A percentile compares a stretch with the other conserved stretches of the same genome.
These are phyloP conservation scores for Ursus arctos DNA, from an alignment of 2,113 vertebrate genomes.

Conservation along the genomic window DNA sequence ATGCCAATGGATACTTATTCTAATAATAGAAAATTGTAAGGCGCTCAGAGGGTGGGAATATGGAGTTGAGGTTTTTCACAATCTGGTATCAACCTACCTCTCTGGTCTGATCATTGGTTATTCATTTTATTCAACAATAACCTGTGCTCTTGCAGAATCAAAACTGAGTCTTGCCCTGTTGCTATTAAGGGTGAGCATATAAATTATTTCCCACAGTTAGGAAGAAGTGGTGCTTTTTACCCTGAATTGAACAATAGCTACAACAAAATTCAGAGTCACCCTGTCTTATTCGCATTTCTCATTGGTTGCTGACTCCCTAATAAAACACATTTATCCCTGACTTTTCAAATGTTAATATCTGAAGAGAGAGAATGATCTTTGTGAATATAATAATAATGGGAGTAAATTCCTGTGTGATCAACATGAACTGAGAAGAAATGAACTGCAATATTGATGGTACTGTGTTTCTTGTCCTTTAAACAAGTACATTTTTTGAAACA, in stretches of 20 bases:
- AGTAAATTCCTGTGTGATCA: not conserved
- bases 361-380: constrained; percentile 16
- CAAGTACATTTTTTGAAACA: not conserved
- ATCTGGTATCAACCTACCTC: not conserved
- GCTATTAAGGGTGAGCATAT: not conserved
- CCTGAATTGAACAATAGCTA: not conserved
- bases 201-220: not conserved
- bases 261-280: not conserved
- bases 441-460: not conserved
- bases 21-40: not conserved
- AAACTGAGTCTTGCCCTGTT: not conserved
- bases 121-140: not conserved
- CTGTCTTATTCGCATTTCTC: not conserved
- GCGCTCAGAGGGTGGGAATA: not conserved
- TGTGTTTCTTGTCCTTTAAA: not conserved
- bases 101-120: not conserved
- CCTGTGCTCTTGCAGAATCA: not conserved
- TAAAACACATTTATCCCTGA: not conserved
- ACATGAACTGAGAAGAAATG: not conserved
- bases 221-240: not conserved
- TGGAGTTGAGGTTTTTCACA: not conserved
- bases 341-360: not conserved
- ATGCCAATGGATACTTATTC: not conserved
- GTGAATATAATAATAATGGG: not conserved
- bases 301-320: not conserved